Conservation (phyloP, 2,797 vertebrate genomes). For the Artibeus lituratus region DNA sequence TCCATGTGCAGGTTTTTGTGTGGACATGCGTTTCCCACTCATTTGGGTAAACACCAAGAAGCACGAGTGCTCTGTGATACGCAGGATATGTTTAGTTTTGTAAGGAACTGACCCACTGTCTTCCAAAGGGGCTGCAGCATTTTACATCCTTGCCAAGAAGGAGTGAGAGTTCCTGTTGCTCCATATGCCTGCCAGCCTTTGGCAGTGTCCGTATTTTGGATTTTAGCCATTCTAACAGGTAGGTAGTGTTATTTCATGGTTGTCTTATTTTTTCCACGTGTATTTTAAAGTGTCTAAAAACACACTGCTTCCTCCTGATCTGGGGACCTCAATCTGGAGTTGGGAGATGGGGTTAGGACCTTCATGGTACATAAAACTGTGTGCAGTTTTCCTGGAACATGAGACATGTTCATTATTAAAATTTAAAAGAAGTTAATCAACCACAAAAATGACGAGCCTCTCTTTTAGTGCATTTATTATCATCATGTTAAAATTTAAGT, state of each 20-base stretch:
- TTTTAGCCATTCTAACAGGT: not conserved
- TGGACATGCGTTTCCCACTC: not conserved
- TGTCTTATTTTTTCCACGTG: not conserved
- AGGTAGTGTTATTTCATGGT: not conserved
- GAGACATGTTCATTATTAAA: not conserved
- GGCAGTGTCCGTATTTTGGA: not conserved
- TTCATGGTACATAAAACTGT: not conserved
- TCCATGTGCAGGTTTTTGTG: not conserved
- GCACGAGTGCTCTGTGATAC: not conserved
- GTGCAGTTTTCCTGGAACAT: not conserved
- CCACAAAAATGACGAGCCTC: not conserved
- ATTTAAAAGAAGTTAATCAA: constrained; percentile 1
- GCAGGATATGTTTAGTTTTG: not conserved
- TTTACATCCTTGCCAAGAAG: not conserved
- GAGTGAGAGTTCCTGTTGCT: not conserved
- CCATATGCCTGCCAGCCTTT: not conserved
- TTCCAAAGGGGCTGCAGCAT: not conserved
- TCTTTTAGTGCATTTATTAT: not conserved
- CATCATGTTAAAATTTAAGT: not conserved
- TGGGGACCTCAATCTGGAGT: not conserved
- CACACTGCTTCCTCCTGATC: not conserved
- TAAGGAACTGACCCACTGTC: not conserved
- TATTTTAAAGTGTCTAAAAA: constrained; percentile 28
- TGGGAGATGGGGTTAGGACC: not conserved
- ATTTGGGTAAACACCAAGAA: not conserved